Evolutionary conservation across 2,113 vertebrate species (phyloP), one percentile per base, ranked within the genome.

Genomic region (Mugil cephalus): DNA sequence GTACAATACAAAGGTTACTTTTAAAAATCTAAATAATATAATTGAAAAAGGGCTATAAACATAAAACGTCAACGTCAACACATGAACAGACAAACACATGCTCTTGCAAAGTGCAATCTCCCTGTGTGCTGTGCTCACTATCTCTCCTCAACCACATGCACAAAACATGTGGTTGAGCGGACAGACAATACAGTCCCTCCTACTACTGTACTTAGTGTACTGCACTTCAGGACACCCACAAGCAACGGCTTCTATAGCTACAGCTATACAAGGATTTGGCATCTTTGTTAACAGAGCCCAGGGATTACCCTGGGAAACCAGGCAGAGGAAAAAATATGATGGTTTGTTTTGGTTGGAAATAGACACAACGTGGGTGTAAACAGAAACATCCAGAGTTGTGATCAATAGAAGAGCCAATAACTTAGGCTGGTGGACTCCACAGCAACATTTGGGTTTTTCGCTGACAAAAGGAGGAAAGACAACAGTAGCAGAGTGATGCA

Each of bases 161-260:
- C 24, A 30, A 3, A 30, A 30, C 24, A 30, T 30, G n/a, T n/a
- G 24, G 24, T 30, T 78, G 38, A 61, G 45, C 51, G 59, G 48
- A 62, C 13, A 61, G 58, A 76, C 83, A 81, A 78, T 71, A 61
- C 38, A 19, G 58, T 64, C 36, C 72, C 84, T 72, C 84, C 76
- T 51, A 86, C 84, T 40, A 50, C 52, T 76, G 67, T 79, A 60
- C 71, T 79, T 45, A 58, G 34, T 78, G 69, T 74, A 67, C 54
- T 74, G 68, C 73, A 80, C 77, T 76, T 64, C 7, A 62, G 61
- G 43, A 71, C 71, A 51, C 79, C 83, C 83, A 86, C 83, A 35
- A 17, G 13, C 19, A 21, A 45, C 15, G 19, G 47, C 76, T 54
- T 60, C 76, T 60, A 65, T 21, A 24, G 36, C 50, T 50, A 55